A percentile compares a stretch with the other conserved stretches of the same genome.
Conservation (phyloP, 2,113 vertebrate genomes). For the Sula dactylatra region DNA sequence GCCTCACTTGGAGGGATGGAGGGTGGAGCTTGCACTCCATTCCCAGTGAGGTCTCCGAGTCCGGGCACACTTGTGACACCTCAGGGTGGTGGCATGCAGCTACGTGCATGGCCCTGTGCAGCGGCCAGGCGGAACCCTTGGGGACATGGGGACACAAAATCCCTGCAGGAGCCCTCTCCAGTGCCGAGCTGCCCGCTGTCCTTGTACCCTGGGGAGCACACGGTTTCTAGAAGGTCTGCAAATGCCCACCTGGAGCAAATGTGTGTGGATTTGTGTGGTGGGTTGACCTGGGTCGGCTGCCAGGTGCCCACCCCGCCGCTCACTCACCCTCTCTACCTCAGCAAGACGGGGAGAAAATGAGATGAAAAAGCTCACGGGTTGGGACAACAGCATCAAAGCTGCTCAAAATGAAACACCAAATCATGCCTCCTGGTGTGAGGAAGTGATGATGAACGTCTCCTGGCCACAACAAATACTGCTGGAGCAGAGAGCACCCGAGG, state of each 20-base stretch:
- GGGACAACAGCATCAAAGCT: background rate
- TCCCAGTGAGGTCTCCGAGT: no score
- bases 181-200: accelerated
- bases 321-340: accelerated
- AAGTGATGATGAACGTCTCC: background rate
- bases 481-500: background rate
- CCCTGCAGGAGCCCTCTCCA: accelerated
- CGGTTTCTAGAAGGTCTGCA: background rate
- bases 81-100: background rate
- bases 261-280: background rate
- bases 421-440: background rate
- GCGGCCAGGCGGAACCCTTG: background rate
- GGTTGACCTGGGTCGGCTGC: background rate
- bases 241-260: background rate
- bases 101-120: no score
- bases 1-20: background rate
- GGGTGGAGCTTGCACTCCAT: no score
- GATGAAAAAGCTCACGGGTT: background rate
- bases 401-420: background rate
- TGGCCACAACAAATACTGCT: background rate
- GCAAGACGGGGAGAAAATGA: background rate
- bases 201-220: background rate
- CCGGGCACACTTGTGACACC: accelerated
- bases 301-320: background rate
- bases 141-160: background rate